A percentile compares a stretch with the other conserved stretches of the same genome.
Conservation (phyloP, 1,140 invertebrate species). For the Cyclargus thomasi region DNA sequence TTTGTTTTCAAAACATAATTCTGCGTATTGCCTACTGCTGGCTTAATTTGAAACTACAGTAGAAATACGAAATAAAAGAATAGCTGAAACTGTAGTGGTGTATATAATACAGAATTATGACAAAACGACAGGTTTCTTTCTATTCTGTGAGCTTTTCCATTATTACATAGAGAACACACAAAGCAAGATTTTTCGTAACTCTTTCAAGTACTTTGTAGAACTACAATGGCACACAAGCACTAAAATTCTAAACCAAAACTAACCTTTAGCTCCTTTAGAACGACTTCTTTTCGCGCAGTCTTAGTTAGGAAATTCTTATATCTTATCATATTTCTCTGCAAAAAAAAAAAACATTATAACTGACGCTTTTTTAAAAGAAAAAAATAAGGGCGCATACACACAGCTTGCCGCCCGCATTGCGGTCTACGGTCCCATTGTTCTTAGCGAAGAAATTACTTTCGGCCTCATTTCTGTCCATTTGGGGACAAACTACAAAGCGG, state of each 20-base stretch:
- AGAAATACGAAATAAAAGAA: too few species aligned
- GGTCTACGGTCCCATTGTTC: neutral
- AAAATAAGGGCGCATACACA: conserved; percentile 9
- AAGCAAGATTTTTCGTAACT: too few species aligned
- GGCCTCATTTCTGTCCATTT: neutral
- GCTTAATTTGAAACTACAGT: too few species aligned
- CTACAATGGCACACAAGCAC: too few species aligned
- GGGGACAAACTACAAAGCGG: neutral
- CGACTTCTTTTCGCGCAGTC: conserved; percentile 82
- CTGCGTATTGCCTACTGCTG: too few species aligned
- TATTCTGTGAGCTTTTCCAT: too few species aligned
- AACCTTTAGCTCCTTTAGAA: conserved; percentile 88
- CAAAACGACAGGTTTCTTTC: too few species aligned
- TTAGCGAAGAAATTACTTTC: neutral
- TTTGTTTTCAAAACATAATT: neutral
- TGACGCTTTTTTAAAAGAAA: conserved; percentile 12
- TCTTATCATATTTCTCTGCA: conserved; percentile 87
- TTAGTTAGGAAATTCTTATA: conserved; percentile 83
- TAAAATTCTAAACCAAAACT: conserved; percentile 25
- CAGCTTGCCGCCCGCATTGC: neutral
- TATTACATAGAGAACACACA: too few species aligned
- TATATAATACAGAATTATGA: too few species aligned
- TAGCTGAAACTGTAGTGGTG: too few species aligned
- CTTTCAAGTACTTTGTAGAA: too few species aligned
- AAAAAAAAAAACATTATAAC: conserved; percentile 31